Base-by-base conservation (phyloP, 2,888 invertebrate genomes). In the Acronicta leporina region DNA sequence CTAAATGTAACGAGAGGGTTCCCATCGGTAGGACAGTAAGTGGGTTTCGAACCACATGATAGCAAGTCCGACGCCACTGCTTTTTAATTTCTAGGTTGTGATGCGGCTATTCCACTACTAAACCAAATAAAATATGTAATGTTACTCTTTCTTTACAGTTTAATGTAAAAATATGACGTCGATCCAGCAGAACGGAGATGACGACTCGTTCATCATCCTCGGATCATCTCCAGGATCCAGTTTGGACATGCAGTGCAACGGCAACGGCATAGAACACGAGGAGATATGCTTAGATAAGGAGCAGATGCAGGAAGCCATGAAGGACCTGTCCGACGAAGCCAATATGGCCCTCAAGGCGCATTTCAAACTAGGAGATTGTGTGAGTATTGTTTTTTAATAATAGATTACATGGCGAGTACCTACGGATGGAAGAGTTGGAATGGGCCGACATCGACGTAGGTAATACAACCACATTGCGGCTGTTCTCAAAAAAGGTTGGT, bases 141-240 rank as follows among this genome's bases (percentile, higher is more conserved):
- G 1, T 25, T 11, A 1, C 15, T 25, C 43, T 43, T 13, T 52
- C 8, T 43, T 75, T 68, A 16, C 75, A 87, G 87, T 55, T 85
- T 81, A 59, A 85, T 86, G 84, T 66, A 16, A 53, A 50, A 86
- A 60, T 63, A 92, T 92, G 93, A 76, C 87, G 57, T 66, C 84
- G 40, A 84, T 79, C 50, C 55, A 74, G 15, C 88, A 90, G 53
- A 83, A 79, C 47, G 83, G 79, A 71, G 94, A 93, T 46, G 94
- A 94, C 41, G 94, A 94, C 38, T 94, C 94, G 0, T 94, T 94
- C 73, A 94, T 94, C 40, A 91, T 94, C 62, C 87, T 94, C 14
- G 92, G 92, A 5, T 84, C 91, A 0, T 94, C 94, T 5, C 94
- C 94, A 0, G 89, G 90, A 0, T 79, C 87, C 0, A 94, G 93